Conservation (phyloP, 2,888 invertebrate genomes). For the Chirona hameri region DNA sequence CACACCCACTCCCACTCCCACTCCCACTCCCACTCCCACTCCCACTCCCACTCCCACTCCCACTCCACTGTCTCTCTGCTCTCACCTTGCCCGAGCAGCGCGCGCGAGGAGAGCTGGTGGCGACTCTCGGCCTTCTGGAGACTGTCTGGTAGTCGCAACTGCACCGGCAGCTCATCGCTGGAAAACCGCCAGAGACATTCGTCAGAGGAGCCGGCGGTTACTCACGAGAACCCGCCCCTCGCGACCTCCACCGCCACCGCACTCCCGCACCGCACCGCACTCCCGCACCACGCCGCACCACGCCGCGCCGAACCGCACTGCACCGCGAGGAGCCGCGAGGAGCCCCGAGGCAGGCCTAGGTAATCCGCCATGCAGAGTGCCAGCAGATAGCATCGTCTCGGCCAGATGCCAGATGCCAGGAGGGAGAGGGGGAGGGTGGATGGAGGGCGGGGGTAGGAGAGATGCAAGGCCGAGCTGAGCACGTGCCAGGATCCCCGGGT, state of each 20-base stretch:
- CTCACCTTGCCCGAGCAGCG: slow-evolving; percentile 68
- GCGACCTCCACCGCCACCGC: neutral
- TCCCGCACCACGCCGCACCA: no score
- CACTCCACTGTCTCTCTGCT: no score
- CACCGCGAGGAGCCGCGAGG: neutral
- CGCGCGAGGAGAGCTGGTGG: slow-evolving; percentile 83
- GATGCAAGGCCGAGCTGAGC: neutral
- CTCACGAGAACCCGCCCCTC: neutral
- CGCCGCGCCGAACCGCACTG: no score
- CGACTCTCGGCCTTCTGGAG: slow-evolving; percentile 83
- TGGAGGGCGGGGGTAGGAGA: neutral
- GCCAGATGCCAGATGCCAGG: no score
- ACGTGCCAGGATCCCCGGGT: no score
- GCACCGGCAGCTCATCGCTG: slow-evolving; percentile 89
- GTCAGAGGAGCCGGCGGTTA: neutral
- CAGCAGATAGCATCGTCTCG: neutral
- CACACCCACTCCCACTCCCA: no score
- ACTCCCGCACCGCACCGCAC: no score
- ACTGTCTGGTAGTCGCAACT: slow-evolving; percentile 76
- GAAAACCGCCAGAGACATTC: slow-evolving; percentile 43
- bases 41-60: no score
- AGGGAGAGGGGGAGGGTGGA: no score
- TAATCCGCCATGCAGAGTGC: neutral
- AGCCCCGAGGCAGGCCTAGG: neutral
- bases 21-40: no score